Evolutionary conservation across 2,113 vertebrate species (phyloP).

Genomic region (Silurus glanis): DNA sequence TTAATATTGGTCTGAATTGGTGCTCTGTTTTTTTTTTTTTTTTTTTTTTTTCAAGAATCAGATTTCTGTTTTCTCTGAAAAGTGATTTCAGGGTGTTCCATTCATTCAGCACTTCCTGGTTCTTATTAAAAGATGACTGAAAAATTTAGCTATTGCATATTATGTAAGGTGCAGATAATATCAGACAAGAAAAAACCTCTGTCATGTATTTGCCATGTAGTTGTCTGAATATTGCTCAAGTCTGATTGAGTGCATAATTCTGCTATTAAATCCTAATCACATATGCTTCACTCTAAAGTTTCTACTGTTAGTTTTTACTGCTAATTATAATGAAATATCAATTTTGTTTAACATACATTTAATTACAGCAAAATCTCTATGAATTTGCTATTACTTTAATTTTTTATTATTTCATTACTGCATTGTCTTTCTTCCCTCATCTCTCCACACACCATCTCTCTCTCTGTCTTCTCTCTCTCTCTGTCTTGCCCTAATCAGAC

Average conservation of each 20-base stretch:
- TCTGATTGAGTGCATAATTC: neutral
- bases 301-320: neutral
- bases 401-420: slow-evolving; percentile 32
- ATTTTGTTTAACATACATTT: neutral
- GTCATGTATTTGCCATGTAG: neutral
- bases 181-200: neutral
- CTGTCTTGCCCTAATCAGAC: slow-evolving; percentile 32
- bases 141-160: too few species aligned
- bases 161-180: neutral
- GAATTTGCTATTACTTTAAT: slow-evolving; percentile 21
- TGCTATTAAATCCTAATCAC: neutral
- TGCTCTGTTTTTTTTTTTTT: neutral
- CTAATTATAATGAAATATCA: slow-evolving; percentile 15
- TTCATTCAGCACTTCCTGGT: neutral
- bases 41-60: neutral
- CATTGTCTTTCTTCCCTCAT: neutral
- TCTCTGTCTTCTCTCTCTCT: neutral
- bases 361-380: slow-evolving; percentile 18
- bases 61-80: neutral
- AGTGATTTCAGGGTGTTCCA: neutral
- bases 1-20: neutral
- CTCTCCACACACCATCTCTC: neutral
- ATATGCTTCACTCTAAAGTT: neutral
- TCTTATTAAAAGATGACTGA: too few species aligned
- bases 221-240: neutral